Base-by-base conservation (phyloP, 2,888 invertebrate species). In the Diaprepes abbreviatus region DNA sequence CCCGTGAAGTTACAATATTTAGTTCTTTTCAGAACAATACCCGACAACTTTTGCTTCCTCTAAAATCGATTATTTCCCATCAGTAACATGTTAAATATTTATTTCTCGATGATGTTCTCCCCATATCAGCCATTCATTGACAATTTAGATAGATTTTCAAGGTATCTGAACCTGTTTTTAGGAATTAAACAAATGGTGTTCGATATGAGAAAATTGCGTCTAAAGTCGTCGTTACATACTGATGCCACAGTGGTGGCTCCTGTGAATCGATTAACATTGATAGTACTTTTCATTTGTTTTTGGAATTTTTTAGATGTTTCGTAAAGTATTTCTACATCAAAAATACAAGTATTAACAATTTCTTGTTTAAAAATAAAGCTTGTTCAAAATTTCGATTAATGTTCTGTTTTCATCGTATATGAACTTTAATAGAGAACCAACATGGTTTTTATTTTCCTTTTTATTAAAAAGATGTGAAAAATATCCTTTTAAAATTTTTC, bases 141-240 rank as follows among this genome's bases (percentile, higher is more conserved):
- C 7, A 67, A 35, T 48, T 33, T 36, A 1, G 67, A 71, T n/a
- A 68, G 6, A 55, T 70, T 66, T 60, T 74, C 40, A n/a, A 54
- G 45, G 9, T 36, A 45, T 4, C 81, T 52, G 58, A 80, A 81
- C 1, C 80, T 79, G 1, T 55, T 31, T 63, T 70, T 54, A 0
- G 79, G 80, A 10, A 81, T 74, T 1, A 80, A 67, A 5, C 75
- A 79, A 12, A 80, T 78, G 0, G 74, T 75, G 4, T 78, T 50
- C 3, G 70, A 28, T 70, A 77, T 70, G 7, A 79, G 57, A 70
- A 76, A 79, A 16, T 79, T 77, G 24, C 73, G 71, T 6, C 75
- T 38, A 50, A 67, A 78, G 1, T 77, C 66, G 31, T 62, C 57
- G 62, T 74, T 78, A 55, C 79, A 81, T 3, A 78, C 77, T 2